Conservation (phyloP, 2,797 vertebrate genomes). For the Aplochiton taeniatus region DNA sequence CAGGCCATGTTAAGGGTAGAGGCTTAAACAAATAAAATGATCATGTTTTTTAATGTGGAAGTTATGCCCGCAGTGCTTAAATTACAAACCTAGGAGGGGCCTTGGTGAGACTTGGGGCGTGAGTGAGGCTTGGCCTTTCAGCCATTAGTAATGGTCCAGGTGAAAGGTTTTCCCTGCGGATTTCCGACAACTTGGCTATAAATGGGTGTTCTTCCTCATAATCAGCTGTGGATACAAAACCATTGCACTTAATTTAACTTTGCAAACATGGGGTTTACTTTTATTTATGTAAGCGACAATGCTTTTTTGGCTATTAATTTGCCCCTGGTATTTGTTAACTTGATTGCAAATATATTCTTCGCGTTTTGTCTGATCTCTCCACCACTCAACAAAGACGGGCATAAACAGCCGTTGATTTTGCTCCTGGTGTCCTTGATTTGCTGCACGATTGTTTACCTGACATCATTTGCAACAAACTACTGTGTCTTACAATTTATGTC, state of each 20-base stretch:
- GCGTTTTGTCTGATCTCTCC: conserved; percentile 41
- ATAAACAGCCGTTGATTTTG: conserved; percentile 52
- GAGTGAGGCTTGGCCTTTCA: no score
- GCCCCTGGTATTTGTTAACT: conserved; percentile 10
- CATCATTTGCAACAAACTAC: neutral
- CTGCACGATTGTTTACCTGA: conserved; percentile 19
- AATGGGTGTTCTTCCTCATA: neutral
- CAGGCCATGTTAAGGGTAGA: no score
- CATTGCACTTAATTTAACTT: neutral
- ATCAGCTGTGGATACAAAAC: no score
- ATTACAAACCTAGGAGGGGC: no score
- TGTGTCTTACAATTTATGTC: neutral
- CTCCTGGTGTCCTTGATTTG: conserved; percentile 43
- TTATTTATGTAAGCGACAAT: neutral
- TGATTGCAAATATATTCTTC: conserved; percentile 49
- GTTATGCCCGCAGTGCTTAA: no score
- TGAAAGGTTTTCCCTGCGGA: no score
- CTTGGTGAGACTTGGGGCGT: no score
- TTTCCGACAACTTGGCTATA: no score
- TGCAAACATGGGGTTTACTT: neutral
- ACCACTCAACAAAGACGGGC: neutral
- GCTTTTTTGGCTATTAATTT: conserved; percentile 7
- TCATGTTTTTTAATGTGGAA: no score
- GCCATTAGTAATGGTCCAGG: no score
- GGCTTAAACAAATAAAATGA: no score